Evolutionary conservation across 2,113 vertebrate species (phyloP).

Genomic region (Anolis carolinensis): DNA sequence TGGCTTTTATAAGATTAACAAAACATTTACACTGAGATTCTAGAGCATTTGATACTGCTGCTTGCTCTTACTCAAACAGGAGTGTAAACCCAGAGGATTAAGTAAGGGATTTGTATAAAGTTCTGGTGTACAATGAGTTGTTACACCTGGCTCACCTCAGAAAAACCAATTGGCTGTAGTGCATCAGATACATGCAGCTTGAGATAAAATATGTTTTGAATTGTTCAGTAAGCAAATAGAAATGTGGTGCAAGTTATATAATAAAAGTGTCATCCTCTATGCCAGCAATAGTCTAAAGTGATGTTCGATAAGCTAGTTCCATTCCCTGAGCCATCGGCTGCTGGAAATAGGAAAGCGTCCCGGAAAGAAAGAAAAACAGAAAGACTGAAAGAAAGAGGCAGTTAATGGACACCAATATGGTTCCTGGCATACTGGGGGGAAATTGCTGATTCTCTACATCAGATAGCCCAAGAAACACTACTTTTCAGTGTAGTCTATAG

Average conservation of each 20-base stretch:
- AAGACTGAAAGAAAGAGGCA: too few species aligned
- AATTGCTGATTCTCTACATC: too few species aligned
- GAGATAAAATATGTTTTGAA: not conserved
- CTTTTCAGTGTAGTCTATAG: too few species aligned
- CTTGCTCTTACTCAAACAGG: conserved; percentile 60
- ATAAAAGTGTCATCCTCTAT: not conserved
- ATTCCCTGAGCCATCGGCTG: too few species aligned
- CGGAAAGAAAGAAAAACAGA: too few species aligned
- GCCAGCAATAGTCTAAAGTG: not conserved
- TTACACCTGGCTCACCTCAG: conserved; percentile 52
- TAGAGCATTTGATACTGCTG: conserved; percentile 63
- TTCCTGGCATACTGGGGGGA: too few species aligned
- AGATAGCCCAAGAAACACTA: too few species aligned
- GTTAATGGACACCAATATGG: too few species aligned
- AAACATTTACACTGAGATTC: conserved; percentile 69
- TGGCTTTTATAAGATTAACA: conserved; percentile 68
- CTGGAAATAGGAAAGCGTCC: too few species aligned
- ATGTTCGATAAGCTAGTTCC: not conserved
- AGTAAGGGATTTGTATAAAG: conserved; percentile 48
- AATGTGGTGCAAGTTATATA: not conserved
- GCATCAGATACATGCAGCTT: not conserved
- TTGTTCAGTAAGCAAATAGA: not conserved
- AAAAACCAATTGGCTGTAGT: not conserved
- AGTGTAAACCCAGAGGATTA: conserved; percentile 60
- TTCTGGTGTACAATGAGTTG: conserved; percentile 58